A percentile compares a stretch with the other conserved stretches of the same genome.
phyloP scores from a whole-genome alignment of 2,797 vertebrate species.

The Pipistrellus nathusii region DNA sequence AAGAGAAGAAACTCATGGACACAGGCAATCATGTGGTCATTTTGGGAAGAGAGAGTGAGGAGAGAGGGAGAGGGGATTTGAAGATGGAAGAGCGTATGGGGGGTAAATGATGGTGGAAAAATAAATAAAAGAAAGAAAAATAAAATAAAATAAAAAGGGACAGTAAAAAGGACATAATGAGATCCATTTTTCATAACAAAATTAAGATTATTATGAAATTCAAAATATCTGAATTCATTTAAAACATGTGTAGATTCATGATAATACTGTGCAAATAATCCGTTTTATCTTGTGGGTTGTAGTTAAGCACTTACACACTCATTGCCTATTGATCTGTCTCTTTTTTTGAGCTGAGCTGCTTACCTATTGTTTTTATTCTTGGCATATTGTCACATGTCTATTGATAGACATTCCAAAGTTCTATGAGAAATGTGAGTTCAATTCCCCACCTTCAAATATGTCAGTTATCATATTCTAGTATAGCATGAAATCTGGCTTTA shows the following conservation, averaged over 20 bases:
- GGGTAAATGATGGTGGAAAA: neutral
- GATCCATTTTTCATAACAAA: neutral
- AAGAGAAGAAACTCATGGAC: neutral
- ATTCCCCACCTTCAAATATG: neutral
- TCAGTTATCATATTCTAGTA: neutral
- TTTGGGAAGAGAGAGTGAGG: neutral
- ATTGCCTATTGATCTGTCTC: neutral
- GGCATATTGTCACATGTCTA: neutral
- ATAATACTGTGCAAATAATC: neutral
- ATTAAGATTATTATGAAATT: neutral
- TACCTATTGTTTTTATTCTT: neutral
- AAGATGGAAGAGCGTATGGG: neutral
- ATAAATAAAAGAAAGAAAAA: neutral
- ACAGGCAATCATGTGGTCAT: neutral
- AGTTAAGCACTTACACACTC: neutral
- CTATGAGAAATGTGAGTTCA: neutral
- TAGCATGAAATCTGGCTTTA: neutral
- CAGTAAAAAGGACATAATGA: neutral
- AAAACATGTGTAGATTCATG: neutral
- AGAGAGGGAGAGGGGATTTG: too few relatives aligned
- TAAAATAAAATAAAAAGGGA: neutral
- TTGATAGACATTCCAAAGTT: neutral
- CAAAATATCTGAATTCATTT: neutral
- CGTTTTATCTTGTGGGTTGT: neutral
- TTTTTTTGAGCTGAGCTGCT: neutral